Evolutionary conservation across 2,888 invertebrate species (phyloP), one percentile per base, ranked within the genome.

Genomic region (Sarcophaga carnaria): DNA sequence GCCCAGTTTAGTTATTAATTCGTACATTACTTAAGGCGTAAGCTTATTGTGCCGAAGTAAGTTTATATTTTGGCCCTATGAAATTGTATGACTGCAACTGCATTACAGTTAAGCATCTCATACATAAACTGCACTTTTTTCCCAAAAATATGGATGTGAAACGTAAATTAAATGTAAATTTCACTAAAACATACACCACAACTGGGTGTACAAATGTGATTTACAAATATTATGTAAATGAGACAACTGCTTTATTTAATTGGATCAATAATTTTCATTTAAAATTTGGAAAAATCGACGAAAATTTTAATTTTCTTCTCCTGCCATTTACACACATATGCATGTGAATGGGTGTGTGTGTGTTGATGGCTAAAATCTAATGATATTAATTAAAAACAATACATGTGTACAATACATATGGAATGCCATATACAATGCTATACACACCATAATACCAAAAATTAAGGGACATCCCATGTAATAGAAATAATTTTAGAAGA

Each of bases 341-440:
- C 6, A 63, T 74, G 54, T 47, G 11, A 59, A 45, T 14, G 17
- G 59, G 47, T 62, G 47, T 63, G n/a, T 64, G 12, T 25, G 4
- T 2, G 6, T 59, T 10, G 37, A 17, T 59, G 6, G 17, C 63
- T 75, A 12, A 49, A 49, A 75, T 72, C 66, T 67, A 69, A 81
- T 80, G 67, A 67, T 69, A 74, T 67, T 80, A 81, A 81, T 81
- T 81, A 75, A 75, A 81, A 49, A 27, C 62, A 11, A 17, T 75
- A 22, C 80, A 37, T 69, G 11, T n/a, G n/a, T n/a, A 20, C n/a
- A 10, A 14, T 37, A 47, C 22, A n/a, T 54, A 64, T 1, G 22
- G 14, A n/a, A 20, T 37, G 22, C 1, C 10, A 17, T 17, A 1
- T 59, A 59, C 59, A 59, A n/a, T 2, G 17, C n/a, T 14, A 14